Conservation (phyloP, 2,113 vertebrate species). For the Pseudolaguvia tuberculata region DNA sequence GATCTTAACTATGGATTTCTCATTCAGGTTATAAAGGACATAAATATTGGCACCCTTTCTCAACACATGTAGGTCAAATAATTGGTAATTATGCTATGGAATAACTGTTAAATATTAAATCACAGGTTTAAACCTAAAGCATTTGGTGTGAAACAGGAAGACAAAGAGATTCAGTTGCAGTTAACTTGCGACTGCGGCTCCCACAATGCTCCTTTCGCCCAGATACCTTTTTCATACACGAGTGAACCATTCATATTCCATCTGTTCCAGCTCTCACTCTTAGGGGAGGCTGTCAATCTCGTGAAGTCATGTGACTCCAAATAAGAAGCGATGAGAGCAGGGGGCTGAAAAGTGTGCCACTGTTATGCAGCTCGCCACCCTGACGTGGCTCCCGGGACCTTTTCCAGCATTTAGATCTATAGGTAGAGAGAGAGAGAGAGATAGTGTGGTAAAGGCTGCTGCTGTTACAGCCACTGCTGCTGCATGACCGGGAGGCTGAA, state of each 20-base stretch:
- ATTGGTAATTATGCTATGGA: background rate
- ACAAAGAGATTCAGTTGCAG: constrained; percentile 63
- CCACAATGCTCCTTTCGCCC: constrained; percentile 61
- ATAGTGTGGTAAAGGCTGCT: constrained; percentile 10
- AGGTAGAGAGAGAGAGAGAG: constrained; percentile 49
- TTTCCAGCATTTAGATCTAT: constrained; percentile 75
- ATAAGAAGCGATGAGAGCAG: constrained; percentile 12
- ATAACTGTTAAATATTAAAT: background rate
- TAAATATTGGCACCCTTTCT: background rate
- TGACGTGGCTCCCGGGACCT: constrained; percentile 84
- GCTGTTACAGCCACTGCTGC: constrained; percentile 61
- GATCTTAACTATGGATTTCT: background rate
- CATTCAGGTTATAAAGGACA: background rate
- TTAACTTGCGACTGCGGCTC: constrained; percentile 64
- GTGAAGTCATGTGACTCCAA: constrained; percentile 80
- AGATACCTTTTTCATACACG: constrained; percentile 84
- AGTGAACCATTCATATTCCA: constrained; percentile 97
- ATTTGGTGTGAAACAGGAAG: constrained; percentile 33
- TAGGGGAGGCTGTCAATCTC: constrained; percentile 98
- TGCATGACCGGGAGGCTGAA: constrained; percentile 85
- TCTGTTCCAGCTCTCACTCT: constrained; percentile 91
- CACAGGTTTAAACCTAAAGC: background rate
- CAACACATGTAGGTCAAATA: background rate
- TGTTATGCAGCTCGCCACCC: constrained; percentile 71
- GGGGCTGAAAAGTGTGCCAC: constrained; percentile 67